Evolutionary conservation across 2,888 invertebrate species (phyloP), one percentile per base, ranked within the genome.

Genomic region (Eutolmus rufibarbis): DNA sequence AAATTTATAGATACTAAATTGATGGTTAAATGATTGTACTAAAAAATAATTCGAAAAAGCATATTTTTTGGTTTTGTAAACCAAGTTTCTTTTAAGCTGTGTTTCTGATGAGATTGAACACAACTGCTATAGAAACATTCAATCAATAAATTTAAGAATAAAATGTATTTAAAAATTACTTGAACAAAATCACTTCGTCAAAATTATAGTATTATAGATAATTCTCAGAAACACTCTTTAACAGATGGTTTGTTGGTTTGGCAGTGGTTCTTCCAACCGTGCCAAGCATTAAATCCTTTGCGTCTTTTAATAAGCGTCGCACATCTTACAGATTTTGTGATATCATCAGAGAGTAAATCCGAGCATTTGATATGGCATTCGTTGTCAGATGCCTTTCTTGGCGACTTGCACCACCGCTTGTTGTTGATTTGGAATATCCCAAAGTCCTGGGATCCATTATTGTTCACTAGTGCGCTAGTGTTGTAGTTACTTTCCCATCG

Each of bases 381-480:
- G 79, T 92, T 92, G 14, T 76, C 2, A 3, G 91, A 90, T 87
- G 89, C 89, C 76, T 89, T 89, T 34, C 90, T 90, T 43, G 91
- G 91, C 0, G 89, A 89, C 84, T 88, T 77, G 89, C 93, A 93
- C 93, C 93, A 93, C 88, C 89, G 93, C 28, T 90, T 91, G 89
- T 92, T 91, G 88, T 92, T 93, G 82, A 93, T 92, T 89, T 93
- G 92, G 89, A 92, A 92, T 74, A 92, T 89, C 37, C 92, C 92
- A 88, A 91, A 93, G 89, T 93, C 93, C 51, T 89, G 89, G 34
- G 92, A 91, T 0, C 94, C 94, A 89, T 95, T 93, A 1, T 89
- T 89, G 89, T 94, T 94, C 0, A 92, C 89, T 23, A 93, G 90
- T 2, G 92, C 92, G 77, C 93, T 90, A 0, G 94, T 94, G 43